A percentile compares a stretch with the other conserved stretches of the same genome.
These are phyloP conservation scores for Spilarctia lutea DNA, from an alignment of 2,888 invertebrate genomes.

Conservation along the genomic window DNA sequence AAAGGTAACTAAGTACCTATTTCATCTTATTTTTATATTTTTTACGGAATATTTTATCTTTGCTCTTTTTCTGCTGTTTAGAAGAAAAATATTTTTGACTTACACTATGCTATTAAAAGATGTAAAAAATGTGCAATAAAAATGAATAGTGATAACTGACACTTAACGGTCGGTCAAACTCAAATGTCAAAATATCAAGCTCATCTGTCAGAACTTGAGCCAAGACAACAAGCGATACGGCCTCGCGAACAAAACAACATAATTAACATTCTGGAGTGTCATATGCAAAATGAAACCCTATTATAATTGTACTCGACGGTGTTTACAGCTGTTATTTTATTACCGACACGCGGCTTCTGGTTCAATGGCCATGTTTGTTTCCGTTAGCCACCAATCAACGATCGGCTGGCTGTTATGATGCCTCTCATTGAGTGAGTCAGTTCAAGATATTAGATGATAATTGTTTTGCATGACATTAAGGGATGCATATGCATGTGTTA, in stretches of 20 bases:
- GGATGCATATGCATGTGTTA: background rate
- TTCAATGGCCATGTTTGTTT: conserved; percentile 46
- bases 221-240: conserved; percentile 24
- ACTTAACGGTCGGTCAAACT: background rate
- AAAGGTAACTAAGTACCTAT: background rate
- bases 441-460: conserved; percentile 29
- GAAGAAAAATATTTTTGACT: background rate
- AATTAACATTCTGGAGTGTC: conserved; percentile 59
- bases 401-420: conserved; percentile 31
- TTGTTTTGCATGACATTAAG: background rate
- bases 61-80: background rate
- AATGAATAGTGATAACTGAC: background rate
- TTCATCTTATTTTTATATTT: background rate
- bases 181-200: conserved; percentile 19
- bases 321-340: conserved; percentile 25
- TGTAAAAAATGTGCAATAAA: background rate
- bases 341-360: conserved; percentile 25
- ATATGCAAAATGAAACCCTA: conserved; percentile 45
- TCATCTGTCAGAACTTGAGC: conserved; percentile 29
- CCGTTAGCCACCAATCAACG: conserved; percentile 32
- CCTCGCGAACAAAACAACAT: conserved; percentile 57
- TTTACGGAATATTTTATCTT: background rate
- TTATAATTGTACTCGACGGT: conserved; percentile 37
- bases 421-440: conserved; percentile 44
- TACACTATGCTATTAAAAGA: background rate